Percentiles rank a stretch among this genome's conserved stretches.
phyloP scores from a whole-genome alignment of 2,797 vertebrate species.

The Gymnoscopelus microlampas region DNA sequence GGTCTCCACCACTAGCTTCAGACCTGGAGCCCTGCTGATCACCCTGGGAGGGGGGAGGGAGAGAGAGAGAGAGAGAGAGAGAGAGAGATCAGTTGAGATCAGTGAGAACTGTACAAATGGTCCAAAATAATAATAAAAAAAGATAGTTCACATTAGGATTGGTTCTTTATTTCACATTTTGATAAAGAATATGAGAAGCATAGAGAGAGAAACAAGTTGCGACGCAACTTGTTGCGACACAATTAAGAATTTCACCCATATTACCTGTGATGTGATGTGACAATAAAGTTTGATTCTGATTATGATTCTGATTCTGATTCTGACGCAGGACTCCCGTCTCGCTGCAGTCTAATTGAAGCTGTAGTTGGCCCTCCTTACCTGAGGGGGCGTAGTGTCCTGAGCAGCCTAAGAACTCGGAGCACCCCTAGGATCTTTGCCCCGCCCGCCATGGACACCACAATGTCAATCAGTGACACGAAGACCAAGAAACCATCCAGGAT shows the following conservation, averaged over 20 bases:
- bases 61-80: neutral
- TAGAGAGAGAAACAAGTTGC: too few species aligned
- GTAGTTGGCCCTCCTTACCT: conserved; percentile 71
- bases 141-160: too few species aligned
- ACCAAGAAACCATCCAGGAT: conserved; percentile 90
- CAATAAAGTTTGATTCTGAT: too few species aligned
- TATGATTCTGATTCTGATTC: too few species aligned
- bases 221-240: too few species aligned
- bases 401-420: conserved; percentile 85
- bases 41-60: conserved; percentile 74
- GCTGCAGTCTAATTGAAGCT: neutral
- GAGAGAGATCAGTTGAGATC: too few species aligned
- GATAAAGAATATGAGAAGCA: neutral
- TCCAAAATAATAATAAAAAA: too few species aligned
- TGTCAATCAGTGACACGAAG: conserved; percentile 89
- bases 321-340: too few species aligned
- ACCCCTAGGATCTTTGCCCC: conserved; percentile 91
- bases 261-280: too few species aligned
- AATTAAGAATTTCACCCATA: too few species aligned
- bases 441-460: conserved; percentile 87
- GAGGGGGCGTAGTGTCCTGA: conserved; percentile 87
- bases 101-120: too few species aligned
- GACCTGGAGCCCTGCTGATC: conserved; percentile 88
- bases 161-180: too few species aligned
- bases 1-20: conserved; percentile 90